Evolutionary conservation across 1,140 invertebrate species (phyloP), one percentile per base, ranked within the genome.

Genomic region (Papilio polyxenes): DNA sequence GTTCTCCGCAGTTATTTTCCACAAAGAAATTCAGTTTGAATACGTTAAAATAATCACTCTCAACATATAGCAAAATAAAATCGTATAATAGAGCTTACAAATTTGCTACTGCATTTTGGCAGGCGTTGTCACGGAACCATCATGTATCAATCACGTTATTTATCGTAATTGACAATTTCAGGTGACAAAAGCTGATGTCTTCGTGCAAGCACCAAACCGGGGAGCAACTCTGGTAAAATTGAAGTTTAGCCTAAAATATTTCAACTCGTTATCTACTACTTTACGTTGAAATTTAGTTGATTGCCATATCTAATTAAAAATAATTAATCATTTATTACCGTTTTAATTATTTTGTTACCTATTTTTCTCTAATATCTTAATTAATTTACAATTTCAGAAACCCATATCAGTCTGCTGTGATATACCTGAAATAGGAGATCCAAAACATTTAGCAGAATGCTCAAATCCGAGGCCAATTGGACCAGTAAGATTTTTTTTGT

Each of bases 381-480:
- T 31, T 53, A 17, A 62, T 75, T 65, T 40, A 72, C 78, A 75
- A 62, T 88, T 92, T 48, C 85, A 94, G 93, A 94, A 93, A 90
- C 92, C 93, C 20, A 88, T 94, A 81, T 93, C 93, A 72, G 90
- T 89, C 23, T 94, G 92, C 77, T 94, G 93, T 83, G 91, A 93
- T 84, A 94, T 94, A 56, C 93, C 93, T 31, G 93, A 94, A 78
- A 75, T 94, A 48, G 93, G 92, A 8, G 87, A 92, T 37, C 44
- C 85, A 0, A 90, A 91, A 72, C 88, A 87, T 37, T 84, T 94
- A 17, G 37, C 84, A 40, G 90, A 91, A 81, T 94, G 93, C 74
- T 92, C 91, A 2, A 92, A 89, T 59, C 91, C 90, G 15, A 93
- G 89, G 69, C 75, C 89, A 17, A 81, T 83, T 31, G 92, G 91